A percentile compares a stretch with the other conserved stretches of the same genome.
Evolutionary conservation across 2,888 invertebrate genomes (phyloP).

Genomic region (Halocaridina rubra): DNA sequence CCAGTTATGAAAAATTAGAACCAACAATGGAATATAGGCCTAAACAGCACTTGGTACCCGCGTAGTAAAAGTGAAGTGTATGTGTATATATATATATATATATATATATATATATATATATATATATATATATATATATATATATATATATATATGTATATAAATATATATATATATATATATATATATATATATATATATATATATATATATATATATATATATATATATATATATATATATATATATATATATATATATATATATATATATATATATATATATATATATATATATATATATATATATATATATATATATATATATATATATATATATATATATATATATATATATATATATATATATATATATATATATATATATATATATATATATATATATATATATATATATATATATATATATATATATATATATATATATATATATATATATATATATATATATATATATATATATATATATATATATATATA

Average conservation of each 20-base stretch:
- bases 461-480: neutral
- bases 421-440: neutral
- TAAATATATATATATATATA: neutral
- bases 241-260: neutral
- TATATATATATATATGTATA: neutral
- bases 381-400: neutral
- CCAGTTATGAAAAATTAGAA: too few relatives aligned
- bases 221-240: neutral
- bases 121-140: neutral
- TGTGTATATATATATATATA: neutral
- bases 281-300: neutral
- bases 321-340: neutral
- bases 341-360: neutral
- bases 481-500: neutral
- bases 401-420: neutral
- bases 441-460: neutral
- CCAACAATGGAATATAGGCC: too few relatives aligned
- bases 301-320: neutral
- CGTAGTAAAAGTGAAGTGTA: neutral
- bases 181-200: constrained; percentile 5
- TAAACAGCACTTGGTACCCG: neutral
- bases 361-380: neutral
- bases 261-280: neutral
- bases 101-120: neutral
- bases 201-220: neutral